Conservation (phyloP, 2,888 invertebrate species). For the Chrysotoxum bicinctum region DNA sequence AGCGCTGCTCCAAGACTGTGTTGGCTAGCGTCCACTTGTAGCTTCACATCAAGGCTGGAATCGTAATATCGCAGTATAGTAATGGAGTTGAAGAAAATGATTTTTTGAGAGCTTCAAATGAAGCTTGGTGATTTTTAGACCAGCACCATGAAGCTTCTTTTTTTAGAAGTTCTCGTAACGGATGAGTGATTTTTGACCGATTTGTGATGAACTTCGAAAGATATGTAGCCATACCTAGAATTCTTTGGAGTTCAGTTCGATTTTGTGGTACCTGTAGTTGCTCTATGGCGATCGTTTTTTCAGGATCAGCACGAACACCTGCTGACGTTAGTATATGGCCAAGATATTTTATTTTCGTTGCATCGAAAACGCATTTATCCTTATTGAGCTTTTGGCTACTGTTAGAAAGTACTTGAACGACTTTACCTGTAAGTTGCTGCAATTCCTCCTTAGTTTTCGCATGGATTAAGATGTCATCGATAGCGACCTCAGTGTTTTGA, state of each 20-base stretch:
- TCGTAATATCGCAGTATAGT: slow-evolving; percentile 75
- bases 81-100: slow-evolving; percentile 68
- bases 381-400: slow-evolving; percentile 74
- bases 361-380: slow-evolving; percentile 73
- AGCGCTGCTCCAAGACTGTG: slow-evolving; percentile 74
- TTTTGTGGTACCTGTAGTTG: slow-evolving; percentile 69
- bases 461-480: slow-evolving; percentile 74
- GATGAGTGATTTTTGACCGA: slow-evolving; percentile 48
- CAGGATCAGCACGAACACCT: slow-evolving; percentile 70
- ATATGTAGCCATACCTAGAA: slow-evolving; percentile 53
- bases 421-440: slow-evolving; percentile 61
- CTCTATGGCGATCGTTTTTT: slow-evolving; percentile 74
- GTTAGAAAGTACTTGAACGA: slow-evolving; percentile 57
- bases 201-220: slow-evolving; percentile 41
- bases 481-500: slow-evolving; percentile 70
- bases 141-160: slow-evolving; percentile 45
- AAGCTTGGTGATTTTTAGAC: slow-evolving; percentile 40
- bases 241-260: slow-evolving; percentile 53
- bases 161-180: slow-evolving; percentile 46
- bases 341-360: slow-evolving; percentile 46
- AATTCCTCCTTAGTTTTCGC: slow-evolving; percentile 72
- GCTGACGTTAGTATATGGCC: slow-evolving; percentile 19
- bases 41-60: slow-evolving; percentile 72
- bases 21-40: slow-evolving; percentile 73
- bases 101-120: slow-evolving; percentile 52